Conservation (phyloP, 2,888 invertebrate genomes). For the Anarsia innoxiella region DNA sequence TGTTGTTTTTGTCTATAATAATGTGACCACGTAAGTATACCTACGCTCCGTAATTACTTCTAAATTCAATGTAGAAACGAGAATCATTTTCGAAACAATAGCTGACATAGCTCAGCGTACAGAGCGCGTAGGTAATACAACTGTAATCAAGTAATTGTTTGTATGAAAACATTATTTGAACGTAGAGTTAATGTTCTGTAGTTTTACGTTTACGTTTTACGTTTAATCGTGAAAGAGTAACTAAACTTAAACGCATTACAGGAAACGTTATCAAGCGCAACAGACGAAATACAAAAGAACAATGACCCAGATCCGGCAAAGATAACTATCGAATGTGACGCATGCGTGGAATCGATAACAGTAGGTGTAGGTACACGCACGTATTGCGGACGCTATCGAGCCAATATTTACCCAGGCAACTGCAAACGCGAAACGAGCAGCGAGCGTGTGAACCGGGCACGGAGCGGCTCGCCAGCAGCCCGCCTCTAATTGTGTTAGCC, state of each 20-base stretch:
- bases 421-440: slow-evolving; percentile 52
- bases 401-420: slow-evolving; percentile 64
- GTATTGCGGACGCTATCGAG: slow-evolving; percentile 61
- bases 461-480: too few species aligned
- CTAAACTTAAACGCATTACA: slow-evolving; percentile 24
- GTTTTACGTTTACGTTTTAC: too few species aligned
- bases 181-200: too few species aligned
- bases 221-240: too few species aligned
- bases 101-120: too few species aligned
- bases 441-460: slow-evolving; percentile 65
- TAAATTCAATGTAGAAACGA: slow-evolving; percentile 7
- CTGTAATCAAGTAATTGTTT: too few species aligned
- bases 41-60: slow-evolving; percentile 7
- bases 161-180: too few species aligned
- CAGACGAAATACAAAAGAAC: slow-evolving; percentile 63
- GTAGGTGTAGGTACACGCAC: slow-evolving; percentile 58
- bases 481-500: slow-evolving; percentile 45
- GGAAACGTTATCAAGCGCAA: slow-evolving; percentile 38
- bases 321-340: slow-evolving; percentile 71
- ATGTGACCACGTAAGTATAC: slow-evolving; percentile 5
- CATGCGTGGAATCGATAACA: slow-evolving; percentile 72
- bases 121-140: too few species aligned
- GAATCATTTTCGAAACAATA: slow-evolving; percentile 6
- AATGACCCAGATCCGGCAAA: slow-evolving; percentile 70
- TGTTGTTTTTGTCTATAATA: slow-evolving; percentile 14